A percentile compares a stretch with the other conserved stretches of the same genome.
phyloP scores from a whole-genome alignment of 1,140 invertebrate species.

The Dysdera silvatica region DNA sequence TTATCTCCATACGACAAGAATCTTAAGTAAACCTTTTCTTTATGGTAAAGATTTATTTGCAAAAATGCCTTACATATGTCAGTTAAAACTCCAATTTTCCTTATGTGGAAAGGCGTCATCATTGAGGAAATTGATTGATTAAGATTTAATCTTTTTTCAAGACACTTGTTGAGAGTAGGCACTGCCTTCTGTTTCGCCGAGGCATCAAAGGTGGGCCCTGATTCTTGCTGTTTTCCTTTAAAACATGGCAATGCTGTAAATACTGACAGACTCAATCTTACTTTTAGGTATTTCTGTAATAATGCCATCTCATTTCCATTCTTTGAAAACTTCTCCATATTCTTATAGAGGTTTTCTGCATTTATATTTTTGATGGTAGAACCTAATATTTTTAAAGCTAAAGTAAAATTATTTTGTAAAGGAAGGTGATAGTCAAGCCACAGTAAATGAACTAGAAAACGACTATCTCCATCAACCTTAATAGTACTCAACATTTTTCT shows the following conservation, averaged over 20 bases:
- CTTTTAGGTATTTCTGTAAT: slow-evolving; percentile 16
- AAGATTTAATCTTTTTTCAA: background rate
- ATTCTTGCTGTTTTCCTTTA: background rate
- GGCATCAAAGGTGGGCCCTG: background rate
- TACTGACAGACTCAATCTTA: slow-evolving; percentile 17
- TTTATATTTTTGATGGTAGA: background rate
- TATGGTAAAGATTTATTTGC: background rate
- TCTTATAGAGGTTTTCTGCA: background rate
- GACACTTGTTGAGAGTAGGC: background rate
- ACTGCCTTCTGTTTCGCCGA: background rate
- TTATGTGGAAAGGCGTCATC: slow-evolving; percentile 14
- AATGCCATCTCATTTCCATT: background rate
- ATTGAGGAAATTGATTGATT: slow-evolving; percentile 31
- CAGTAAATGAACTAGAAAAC: background rate
- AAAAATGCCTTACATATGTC: slow-evolving; percentile 3
- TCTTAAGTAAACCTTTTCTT: background rate
- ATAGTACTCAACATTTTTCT: background rate
- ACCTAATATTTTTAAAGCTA: background rate
- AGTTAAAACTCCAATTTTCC: background rate
- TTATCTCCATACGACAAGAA: slow-evolving; percentile 3
- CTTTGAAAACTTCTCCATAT: background rate
- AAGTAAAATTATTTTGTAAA: background rate
- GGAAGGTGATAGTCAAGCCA: background rate
- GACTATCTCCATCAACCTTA: background rate
- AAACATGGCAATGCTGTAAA: slow-evolving; percentile 29